Conservation (phyloP, 2,113 vertebrate genomes). For the Paracanthobrama guichenoti region DNA sequence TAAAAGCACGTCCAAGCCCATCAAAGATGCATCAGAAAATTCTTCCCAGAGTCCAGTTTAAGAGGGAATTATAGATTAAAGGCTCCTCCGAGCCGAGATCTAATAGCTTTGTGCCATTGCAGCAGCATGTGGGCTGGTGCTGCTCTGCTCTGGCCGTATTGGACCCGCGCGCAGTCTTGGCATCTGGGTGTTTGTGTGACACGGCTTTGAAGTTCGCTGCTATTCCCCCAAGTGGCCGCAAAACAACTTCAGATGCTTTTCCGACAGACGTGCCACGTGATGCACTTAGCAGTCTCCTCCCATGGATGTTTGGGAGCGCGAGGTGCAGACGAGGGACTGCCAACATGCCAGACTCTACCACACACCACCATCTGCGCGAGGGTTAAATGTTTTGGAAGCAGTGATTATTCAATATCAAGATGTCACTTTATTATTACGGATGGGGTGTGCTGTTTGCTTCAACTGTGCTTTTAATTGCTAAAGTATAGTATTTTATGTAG, state of each 20-base stretch:
- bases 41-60: constrained; percentile 54
- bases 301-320: constrained; percentile 64
- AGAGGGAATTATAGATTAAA: constrained; percentile 75
- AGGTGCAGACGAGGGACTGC: constrained; percentile 37
- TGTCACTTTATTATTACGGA: background rate
- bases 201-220: constrained; percentile 73
- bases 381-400: background rate
- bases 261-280: constrained; percentile 66
- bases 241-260: constrained; percentile 71
- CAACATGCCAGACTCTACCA: constrained; percentile 8
- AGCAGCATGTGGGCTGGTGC: constrained; percentile 47
- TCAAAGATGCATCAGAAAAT: constrained; percentile 44
- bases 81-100: constrained; percentile 63
- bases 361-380: background rate
- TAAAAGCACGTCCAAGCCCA: constrained; percentile 43
- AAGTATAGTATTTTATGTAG: background rate
- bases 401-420: constrained; percentile 22
- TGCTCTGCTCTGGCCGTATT: constrained; percentile 2
- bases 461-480: background rate
- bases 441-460: background rate
- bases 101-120: constrained; percentile 62
- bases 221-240: constrained; percentile 55
- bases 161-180: constrained; percentile 51
- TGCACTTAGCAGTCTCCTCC: constrained; percentile 61
- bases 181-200: constrained; percentile 71